A percentile compares a stretch with the other conserved stretches of the same genome.
These are phyloP conservation scores for Apostichopus leukothele DNA, from an alignment of 53 echinoderm and acorn worm species.

Conservation along the genomic window DNA sequence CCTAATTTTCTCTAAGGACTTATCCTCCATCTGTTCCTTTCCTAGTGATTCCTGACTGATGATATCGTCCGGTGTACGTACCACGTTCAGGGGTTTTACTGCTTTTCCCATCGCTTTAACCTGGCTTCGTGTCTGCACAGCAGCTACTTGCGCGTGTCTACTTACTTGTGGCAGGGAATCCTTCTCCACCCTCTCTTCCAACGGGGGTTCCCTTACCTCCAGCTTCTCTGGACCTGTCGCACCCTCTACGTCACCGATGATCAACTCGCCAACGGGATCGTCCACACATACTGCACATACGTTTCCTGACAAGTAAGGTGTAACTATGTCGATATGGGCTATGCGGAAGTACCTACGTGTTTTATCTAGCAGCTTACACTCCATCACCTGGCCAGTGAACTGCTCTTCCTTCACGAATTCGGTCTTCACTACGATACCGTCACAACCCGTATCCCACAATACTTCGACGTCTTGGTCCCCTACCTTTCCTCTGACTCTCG, in stretches of 20 bases:
- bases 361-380: conserved; percentile 50
- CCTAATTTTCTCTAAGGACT: background rate
- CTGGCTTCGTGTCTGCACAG: conserved; percentile 21
- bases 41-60: background rate
- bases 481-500: conserved; percentile 33
- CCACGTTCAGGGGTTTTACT: background rate
- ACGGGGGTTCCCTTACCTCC: background rate
- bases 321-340: conserved; percentile 40
- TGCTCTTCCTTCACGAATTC: conserved; percentile 27
- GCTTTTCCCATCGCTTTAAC: background rate
- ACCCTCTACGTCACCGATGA: conserved; percentile 27
- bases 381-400: conserved; percentile 34
- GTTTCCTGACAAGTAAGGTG: conserved; percentile 49
- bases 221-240: background rate
- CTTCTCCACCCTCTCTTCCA: background rate
- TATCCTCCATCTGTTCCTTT: background rate
- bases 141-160: background rate
- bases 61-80: background rate
- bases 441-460: conserved; percentile 53
- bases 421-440: conserved; percentile 29
- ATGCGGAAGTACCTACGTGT: conserved; percentile 44
- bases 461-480: conserved; percentile 34
- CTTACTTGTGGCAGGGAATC: background rate
- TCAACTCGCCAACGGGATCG: conserved; percentile 51
- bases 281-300: conserved; percentile 36